Evolutionary conservation across 35 echinoderm and acorn worm species (phyloP).

Genomic region (Strongylocentrotus purpuratus): DNA sequence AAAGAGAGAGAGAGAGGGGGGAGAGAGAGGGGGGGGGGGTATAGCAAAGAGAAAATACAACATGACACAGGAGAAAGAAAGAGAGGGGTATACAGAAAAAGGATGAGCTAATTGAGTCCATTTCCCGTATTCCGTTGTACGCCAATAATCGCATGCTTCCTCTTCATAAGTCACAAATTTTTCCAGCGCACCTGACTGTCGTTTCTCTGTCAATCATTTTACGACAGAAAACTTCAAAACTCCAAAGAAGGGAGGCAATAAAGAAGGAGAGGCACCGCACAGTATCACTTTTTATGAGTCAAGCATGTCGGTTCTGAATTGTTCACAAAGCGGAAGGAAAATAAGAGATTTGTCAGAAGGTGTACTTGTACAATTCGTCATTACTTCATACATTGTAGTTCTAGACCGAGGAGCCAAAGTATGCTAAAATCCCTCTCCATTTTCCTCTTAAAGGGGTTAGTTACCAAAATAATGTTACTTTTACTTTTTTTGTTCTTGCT

Average conservation of each 20-base stretch:
- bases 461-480: no score
- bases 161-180: conserved; percentile 38
- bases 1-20: no score
- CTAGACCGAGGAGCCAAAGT: background rate
- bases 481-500: no score
- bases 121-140: conserved; percentile 27
- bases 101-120: conserved; percentile 40
- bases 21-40: no score
- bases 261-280: background rate
- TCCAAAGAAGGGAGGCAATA: background rate
- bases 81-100: background rate
- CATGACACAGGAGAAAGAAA: background rate
- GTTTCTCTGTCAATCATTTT: conserved; percentile 41
- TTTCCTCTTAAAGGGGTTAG: background rate
- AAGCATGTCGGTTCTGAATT: conserved; percentile 31
- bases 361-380: background rate
- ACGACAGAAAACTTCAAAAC: background rate
- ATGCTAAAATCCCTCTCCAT: background rate
- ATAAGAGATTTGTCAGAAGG: background rate
- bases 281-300: conserved; percentile 19
- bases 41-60: no score
- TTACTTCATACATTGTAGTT: background rate
- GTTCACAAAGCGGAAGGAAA: conserved; percentile 11
- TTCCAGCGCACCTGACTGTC: background rate
- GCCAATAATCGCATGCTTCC: conserved; percentile 50